Percentiles rank a stretch among this genome's conserved stretches.
These are phyloP conservation scores for Crioceris asparagi DNA, from an alignment of 2,888 invertebrate species.

Conservation along the genomic window DNA sequence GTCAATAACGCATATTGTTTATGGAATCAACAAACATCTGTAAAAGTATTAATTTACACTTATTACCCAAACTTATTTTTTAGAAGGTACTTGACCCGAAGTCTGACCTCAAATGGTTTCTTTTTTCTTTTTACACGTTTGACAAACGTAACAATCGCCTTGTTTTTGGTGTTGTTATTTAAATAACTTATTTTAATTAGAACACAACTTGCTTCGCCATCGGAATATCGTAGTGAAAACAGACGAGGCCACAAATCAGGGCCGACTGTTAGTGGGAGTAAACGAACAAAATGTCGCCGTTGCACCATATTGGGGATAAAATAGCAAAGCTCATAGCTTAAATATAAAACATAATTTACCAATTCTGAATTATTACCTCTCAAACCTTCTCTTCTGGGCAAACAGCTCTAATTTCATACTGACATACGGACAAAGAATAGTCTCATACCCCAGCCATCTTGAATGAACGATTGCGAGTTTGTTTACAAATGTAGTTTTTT, in stretches of 20 bases:
- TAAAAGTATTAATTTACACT: no score
- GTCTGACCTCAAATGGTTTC: slow-evolving; percentile 7
- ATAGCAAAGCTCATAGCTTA: slow-evolving; percentile 6
- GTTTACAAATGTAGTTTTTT: slow-evolving; percentile 26
- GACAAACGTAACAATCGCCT: no score
- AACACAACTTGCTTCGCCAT: background rate
- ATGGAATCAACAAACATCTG: no score
- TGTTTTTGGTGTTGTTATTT: no score
- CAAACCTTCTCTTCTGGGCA: slow-evolving; percentile 50
- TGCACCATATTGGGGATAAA: slow-evolving; percentile 17
- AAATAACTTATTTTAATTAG: background rate
- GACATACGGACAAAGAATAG: slow-evolving; percentile 57
- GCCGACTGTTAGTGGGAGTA: slow-evolving; percentile 24
- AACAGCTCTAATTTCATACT: slow-evolving; percentile 59
- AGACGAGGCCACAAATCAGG: slow-evolving; percentile 31
- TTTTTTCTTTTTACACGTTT: background rate
- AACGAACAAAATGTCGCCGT: slow-evolving; percentile 28
- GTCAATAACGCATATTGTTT: no score
- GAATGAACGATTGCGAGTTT: slow-evolving; percentile 29
- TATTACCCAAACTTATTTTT: background rate
- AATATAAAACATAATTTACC: background rate
- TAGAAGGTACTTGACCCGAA: slow-evolving; percentile 7
- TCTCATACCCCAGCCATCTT: slow-evolving; percentile 66
- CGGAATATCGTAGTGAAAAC: slow-evolving; percentile 5
- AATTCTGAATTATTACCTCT: slow-evolving; percentile 42